A percentile compares a stretch with the other conserved stretches of the same genome.
Conservation (phyloP, 2,113 vertebrate genomes). For the Hipposideros armiger region DNA sequence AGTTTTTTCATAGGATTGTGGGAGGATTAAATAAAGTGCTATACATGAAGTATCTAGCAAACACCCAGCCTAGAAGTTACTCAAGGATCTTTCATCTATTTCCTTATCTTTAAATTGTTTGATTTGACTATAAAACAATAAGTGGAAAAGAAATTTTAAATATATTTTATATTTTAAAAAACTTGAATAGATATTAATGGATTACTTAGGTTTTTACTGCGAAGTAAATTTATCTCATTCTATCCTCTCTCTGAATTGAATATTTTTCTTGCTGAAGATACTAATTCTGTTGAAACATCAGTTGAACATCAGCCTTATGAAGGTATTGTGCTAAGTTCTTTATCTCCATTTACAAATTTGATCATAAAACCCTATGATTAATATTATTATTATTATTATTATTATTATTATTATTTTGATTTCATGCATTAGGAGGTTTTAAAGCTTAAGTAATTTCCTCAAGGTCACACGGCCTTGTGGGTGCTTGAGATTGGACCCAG, state of each 20-base stretch:
- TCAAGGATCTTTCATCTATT: not conserved
- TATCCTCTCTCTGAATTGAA: not conserved
- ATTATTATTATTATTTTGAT: not conserved
- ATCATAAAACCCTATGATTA: not conserved
- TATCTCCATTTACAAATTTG: not conserved
- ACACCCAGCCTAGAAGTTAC: not conserved
- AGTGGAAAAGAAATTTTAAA: not conserved
- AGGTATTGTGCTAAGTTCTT: not conserved
- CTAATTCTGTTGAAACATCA: not conserved
- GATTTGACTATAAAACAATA: not conserved
- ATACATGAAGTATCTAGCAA: not conserved
- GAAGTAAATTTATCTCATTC: not conserved
- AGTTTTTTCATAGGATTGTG: not conserved
- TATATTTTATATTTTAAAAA: not conserved
- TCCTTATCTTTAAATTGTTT: not conserved
- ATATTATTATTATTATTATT: not conserved
- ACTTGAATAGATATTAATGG: not conserved
- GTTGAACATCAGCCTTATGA: not conserved
- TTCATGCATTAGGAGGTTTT: not conserved
- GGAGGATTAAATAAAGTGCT: not conserved
- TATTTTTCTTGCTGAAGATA: not conserved
- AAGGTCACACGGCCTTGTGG: not conserved
- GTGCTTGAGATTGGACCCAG: not conserved
- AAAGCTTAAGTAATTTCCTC: not conserved
- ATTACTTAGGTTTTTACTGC: not conserved